These are phyloP conservation scores for Aspidiotus destructor DNA, from an alignment of 2,888 invertebrate genomes.

Conservation along the genomic window DNA sequence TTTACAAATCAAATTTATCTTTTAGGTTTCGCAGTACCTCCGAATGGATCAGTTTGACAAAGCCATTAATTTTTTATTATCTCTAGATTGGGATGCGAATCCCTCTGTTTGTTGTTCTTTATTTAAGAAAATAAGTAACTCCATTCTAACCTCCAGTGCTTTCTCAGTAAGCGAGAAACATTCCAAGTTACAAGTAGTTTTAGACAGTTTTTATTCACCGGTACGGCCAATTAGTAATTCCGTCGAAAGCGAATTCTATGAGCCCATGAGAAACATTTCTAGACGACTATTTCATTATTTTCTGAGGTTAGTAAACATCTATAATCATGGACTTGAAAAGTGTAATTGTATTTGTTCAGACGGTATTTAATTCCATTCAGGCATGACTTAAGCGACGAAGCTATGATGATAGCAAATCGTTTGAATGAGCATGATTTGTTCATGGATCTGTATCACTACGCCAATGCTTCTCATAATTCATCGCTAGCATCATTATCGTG, in stretches of 20 bases:
- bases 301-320: conserved; percentile 51
- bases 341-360: neutral
- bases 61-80: conserved; percentile 55
- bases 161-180: conserved; percentile 53
- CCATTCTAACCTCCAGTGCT: conserved; percentile 50
- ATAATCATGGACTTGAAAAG: neutral
- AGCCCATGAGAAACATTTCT: conserved; percentile 63
- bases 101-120: conserved; percentile 64
- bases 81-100: conserved; percentile 70
- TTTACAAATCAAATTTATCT: neutral
- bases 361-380: conserved; percentile 42
- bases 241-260: conserved; percentile 62
- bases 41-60: conserved; percentile 54
- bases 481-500: conserved; percentile 61
- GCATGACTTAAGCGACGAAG: conserved; percentile 65
- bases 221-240: conserved; percentile 56
- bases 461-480: conserved; percentile 51
- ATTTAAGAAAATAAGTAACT: conserved; percentile 61
- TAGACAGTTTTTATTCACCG: conserved; percentile 71
- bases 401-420: conserved; percentile 75
- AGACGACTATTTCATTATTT: conserved; percentile 79
- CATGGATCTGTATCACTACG: conserved; percentile 69
- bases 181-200: conserved; percentile 61
- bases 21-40: conserved; percentile 45
- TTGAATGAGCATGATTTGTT: conserved; percentile 77